phyloP scores from a whole-genome alignment of 2,113 vertebrate genomes.

The Geothlypis trichas region DNA sequence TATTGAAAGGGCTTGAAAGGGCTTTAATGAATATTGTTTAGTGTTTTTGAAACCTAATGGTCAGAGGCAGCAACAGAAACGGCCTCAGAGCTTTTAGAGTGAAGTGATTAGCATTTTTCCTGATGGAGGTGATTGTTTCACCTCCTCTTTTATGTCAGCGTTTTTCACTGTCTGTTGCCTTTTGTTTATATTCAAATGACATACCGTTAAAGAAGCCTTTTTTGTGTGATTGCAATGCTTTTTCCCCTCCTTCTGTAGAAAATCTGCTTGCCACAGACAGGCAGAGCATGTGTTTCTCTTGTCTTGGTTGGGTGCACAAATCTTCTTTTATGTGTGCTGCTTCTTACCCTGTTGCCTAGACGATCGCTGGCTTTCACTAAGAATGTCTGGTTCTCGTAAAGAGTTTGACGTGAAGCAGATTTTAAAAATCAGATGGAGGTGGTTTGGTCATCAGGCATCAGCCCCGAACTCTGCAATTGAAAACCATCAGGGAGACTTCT shows the following conservation, averaged over 20 bases:
- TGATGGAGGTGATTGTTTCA: slow-evolving; percentile 67
- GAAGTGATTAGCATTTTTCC: slow-evolving; percentile 64
- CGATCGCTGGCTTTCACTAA: slow-evolving; percentile 82
- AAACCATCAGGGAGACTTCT: slow-evolving; percentile 84
- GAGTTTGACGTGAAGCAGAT: slow-evolving; percentile 99
- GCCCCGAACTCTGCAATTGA: slow-evolving; percentile 73
- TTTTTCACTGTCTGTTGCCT: slow-evolving; percentile 58
- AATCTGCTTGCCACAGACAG: slow-evolving; percentile 68
- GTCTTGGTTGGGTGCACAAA: slow-evolving; percentile 78
- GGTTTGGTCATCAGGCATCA: slow-evolving; percentile 92
- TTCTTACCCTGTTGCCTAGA: slow-evolving; percentile 87
- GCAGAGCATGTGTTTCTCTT: slow-evolving; percentile 74
- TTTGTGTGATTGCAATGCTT: slow-evolving; percentile 53
- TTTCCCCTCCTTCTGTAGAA: slow-evolving; percentile 51
- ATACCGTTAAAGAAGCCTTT: slow-evolving; percentile 36
- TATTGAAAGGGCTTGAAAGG: slow-evolving; percentile 70
- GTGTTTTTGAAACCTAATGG: slow-evolving; percentile 73
- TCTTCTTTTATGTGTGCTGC: slow-evolving; percentile 74
- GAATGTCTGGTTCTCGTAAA: slow-evolving; percentile 96
- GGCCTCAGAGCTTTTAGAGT: slow-evolving; percentile 59
- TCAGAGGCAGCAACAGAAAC: slow-evolving; percentile 65
- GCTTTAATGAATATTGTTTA: slow-evolving; percentile 75
- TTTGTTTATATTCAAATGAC: slow-evolving; percentile 67
- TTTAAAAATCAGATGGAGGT: slow-evolving; percentile 96
- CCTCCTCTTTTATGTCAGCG: slow-evolving; percentile 19